Evolutionary conservation across 2,888 invertebrate species (phyloP).

Genomic region (Rhynchonema sp.): DNA sequence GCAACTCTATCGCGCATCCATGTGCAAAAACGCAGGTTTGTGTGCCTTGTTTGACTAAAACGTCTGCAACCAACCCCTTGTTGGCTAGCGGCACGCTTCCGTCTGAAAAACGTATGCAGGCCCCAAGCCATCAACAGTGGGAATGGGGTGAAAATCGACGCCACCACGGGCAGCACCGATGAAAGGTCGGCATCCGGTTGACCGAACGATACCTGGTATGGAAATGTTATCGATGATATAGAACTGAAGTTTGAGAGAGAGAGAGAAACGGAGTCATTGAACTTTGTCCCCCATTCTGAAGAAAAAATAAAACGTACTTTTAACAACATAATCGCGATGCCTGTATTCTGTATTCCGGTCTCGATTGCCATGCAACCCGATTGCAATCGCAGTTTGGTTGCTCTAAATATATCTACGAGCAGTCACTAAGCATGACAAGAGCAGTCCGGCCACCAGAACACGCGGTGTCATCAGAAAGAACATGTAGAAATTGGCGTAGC

Average conservation of each 20-base stretch:
- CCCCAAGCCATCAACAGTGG: conserved; percentile 42
- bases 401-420: too few relatives aligned
- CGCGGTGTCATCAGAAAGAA: conserved; percentile 29
- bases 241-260: too few relatives aligned
- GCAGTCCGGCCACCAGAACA: conserved; percentile 28
- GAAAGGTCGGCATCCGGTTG: conserved; percentile 28
- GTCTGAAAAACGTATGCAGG: neutral
- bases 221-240: too few relatives aligned
- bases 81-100: too few relatives aligned
- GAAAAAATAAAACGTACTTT: too few relatives aligned
- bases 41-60: too few relatives aligned
- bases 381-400: too few relatives aligned
- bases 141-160: conserved; percentile 78
- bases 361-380: conserved; percentile 29
- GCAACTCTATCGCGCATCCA: too few relatives aligned
- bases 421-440: conserved; percentile 29
- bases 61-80: too few relatives aligned
- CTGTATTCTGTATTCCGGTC: conserved; percentile 31
- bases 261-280: too few relatives aligned
- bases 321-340: conserved; percentile 31
- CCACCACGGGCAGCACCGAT: conserved; percentile 65
- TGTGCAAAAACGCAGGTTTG: too few relatives aligned
- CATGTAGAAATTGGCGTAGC: conserved; percentile 33
- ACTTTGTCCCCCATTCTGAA: too few relatives aligned
- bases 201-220: conserved; percentile 27